Percentiles rank a stretch among this genome's conserved stretches.
These are phyloP conservation scores for Automeris io DNA, from an alignment of 2,888 invertebrate genomes.

Conservation along the genomic window DNA sequence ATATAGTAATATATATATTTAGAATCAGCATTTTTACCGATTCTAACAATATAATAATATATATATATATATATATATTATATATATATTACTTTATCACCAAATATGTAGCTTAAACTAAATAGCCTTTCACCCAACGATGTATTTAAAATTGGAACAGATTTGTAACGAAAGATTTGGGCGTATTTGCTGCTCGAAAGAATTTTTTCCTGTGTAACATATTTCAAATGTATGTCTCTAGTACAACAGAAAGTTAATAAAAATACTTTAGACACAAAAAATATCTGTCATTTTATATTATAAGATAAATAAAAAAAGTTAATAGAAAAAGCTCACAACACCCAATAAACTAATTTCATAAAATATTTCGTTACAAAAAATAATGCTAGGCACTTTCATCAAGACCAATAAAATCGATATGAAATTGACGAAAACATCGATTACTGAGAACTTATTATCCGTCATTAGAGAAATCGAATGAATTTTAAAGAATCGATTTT, in stretches of 20 bases:
- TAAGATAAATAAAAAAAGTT: conserved; percentile 4
- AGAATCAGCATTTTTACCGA: no score
- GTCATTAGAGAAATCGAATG: conserved; percentile 45
- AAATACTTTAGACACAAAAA: background rate
- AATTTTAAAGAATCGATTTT: conserved; percentile 38
- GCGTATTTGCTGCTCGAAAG: background rate
- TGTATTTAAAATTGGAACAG: no score
- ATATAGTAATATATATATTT: no score
- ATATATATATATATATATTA: no score
- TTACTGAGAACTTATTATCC: conserved; percentile 32
- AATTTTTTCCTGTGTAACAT: background rate
- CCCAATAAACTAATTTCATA: background rate
- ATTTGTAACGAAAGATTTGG: no score
- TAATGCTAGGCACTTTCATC: conserved; percentile 6
- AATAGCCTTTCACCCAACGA: no score
- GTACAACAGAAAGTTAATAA: background rate
- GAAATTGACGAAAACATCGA: conserved; percentile 20
- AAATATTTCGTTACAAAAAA: background rate
- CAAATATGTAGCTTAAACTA: no score
- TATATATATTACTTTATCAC: no score
- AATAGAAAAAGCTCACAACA: background rate
- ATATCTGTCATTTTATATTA: background rate
- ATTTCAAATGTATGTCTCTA: background rate
- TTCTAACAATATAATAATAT: no score
- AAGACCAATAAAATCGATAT: background rate